Evolutionary conservation across 2,113 vertebrate species (phyloP).

Genomic region (Galbula dea): DNA sequence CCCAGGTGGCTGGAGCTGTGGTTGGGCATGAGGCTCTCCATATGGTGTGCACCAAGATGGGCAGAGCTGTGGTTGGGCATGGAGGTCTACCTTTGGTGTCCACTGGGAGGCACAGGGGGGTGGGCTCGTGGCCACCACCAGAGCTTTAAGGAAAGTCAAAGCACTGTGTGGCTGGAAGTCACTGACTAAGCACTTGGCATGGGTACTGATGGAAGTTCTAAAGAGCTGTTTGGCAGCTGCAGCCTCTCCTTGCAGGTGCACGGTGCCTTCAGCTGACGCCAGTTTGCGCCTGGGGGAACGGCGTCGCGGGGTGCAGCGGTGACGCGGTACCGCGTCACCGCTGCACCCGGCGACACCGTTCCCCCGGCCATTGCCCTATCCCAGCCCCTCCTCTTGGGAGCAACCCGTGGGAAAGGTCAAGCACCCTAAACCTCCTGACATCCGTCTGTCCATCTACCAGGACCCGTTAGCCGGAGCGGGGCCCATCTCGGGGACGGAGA

Average conservation of each 20-base stretch:
- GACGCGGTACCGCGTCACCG: rapidly evolving
- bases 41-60: too few relatives aligned
- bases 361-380: not conserved
- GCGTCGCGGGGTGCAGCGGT: not conserved
- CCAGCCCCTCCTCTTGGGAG: not conserved
- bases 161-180: constrained; percentile 39
- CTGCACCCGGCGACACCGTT: rapidly evolving
- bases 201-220: constrained; percentile 20
- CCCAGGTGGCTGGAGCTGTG: too few relatives aligned
- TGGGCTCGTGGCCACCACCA: not conserved
- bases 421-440: not conserved
- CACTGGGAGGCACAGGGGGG: too few relatives aligned
- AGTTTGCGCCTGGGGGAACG: not conserved
- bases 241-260: constrained; percentile 60
- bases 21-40: too few relatives aligned
- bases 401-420: not conserved
- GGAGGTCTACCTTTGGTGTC: too few relatives aligned
- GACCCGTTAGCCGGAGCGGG: not conserved
- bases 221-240: constrained; percentile 50
- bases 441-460: not conserved
- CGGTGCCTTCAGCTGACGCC: not conserved
- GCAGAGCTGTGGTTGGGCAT: too few relatives aligned
- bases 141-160: constrained; percentile 46
- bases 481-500: not conserved
- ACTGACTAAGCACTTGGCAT: constrained; percentile 66